phyloP scores from a whole-genome alignment of 2,888 invertebrate species.

The Drosophila quinaria region DNA sequence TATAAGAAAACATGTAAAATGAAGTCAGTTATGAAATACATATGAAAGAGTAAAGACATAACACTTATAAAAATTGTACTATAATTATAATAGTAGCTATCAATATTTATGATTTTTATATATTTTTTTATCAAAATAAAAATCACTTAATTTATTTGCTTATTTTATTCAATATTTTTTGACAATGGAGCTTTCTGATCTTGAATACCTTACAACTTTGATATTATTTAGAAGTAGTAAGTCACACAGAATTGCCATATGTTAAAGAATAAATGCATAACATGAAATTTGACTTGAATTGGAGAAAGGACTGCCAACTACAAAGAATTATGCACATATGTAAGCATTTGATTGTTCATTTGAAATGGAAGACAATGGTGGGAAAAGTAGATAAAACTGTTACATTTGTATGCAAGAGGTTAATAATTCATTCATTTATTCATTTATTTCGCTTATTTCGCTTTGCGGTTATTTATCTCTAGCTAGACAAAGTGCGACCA shows the following conservation, averaged over 20 bases:
- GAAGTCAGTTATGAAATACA: too few relatives aligned
- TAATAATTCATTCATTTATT: constrained; percentile 35
- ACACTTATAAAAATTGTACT: too few relatives aligned
- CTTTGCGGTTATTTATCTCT: constrained; percentile 37
- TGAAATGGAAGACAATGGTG: not conserved
- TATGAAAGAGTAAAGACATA: too few relatives aligned
- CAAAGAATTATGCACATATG: constrained; percentile 17
- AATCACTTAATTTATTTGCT: too few relatives aligned
- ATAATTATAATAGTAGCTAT: too few relatives aligned
- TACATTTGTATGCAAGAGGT: constrained; percentile 45
- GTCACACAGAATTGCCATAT: not conserved
- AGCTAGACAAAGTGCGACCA: constrained; percentile 33
- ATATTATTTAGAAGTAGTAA: not conserved
- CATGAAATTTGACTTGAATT: not conserved
- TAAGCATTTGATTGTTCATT: constrained; percentile 11
- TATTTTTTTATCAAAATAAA: too few relatives aligned
- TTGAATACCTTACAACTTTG: not conserved
- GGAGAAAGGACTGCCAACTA: not conserved
- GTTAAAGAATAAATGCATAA: not conserved
- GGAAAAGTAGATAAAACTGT: constrained; percentile 1
- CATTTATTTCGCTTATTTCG: constrained; percentile 19
- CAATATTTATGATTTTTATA: too few relatives aligned
- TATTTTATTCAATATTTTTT: too few relatives aligned
- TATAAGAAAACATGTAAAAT: too few relatives aligned
- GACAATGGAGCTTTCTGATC: too few relatives aligned